Evolutionary conservation across 2,113 vertebrate genomes (phyloP), one percentile per base, ranked within the genome.

Genomic region (Mesoclemmys tuberculata): DNA sequence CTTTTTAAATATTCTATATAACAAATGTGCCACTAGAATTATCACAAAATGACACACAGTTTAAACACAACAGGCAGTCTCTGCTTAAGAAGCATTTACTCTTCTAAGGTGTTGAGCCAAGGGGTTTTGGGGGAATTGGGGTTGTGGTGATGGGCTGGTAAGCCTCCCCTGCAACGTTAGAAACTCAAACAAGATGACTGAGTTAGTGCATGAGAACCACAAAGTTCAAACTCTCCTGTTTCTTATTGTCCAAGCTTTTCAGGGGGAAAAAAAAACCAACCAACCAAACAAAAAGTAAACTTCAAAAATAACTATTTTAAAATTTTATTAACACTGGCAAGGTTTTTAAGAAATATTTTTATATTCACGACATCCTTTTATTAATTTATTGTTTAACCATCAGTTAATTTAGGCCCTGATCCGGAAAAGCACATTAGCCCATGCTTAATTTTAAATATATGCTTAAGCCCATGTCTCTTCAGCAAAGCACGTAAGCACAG

Each of bases 311-410:
- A 77, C 68, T 35, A 80, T 87, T 82, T 77, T 71, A 61, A 61
- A 71, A 71, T 38, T 4, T 71, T 61, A 64, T 94, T 79, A 44
- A 2, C 29, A 13, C 24, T 22, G 38, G 41, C 21, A 44, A 77
- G 26, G 38, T 77, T 46, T 77, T 46, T 46, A 13, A 27, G 46
- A 41, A 77, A 29, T 27, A 8, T 22, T 41, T 58, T 74, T 44
- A 38, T 44, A 46, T 44, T 77, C 41, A 22, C 64, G 80, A 56
- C 51, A 58, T 71, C 85, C 49, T 54, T 94, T 78, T 93, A 93
- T 68, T 83, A 48, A 18, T 54, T 86, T 61, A 80, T 84, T 88
- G 80, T 95, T 90, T 61, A 87, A 58, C 11, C 41, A 35, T 90
- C 82, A 93, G 21, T 92, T 84, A 82, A 51, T 83, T 94, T 44